A percentile compares a stretch with the other conserved stretches of the same genome.
phyloP scores from a whole-genome alignment of 2,888 invertebrate genomes.

The Caenorhabditis zanzibari region DNA sequence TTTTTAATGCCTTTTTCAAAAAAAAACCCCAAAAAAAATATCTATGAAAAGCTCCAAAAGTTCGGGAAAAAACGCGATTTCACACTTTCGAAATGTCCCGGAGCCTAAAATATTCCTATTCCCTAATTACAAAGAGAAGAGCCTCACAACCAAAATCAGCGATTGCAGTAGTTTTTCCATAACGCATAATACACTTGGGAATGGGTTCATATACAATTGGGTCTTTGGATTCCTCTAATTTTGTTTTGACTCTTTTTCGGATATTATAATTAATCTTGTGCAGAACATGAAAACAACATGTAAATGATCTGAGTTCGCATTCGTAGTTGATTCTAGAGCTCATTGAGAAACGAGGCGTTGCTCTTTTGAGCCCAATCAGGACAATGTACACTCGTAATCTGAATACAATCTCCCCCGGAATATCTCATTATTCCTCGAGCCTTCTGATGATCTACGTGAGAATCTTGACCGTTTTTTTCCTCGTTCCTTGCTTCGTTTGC shows the following conservation, averaged over 20 bases:
- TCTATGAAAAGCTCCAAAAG: too few species aligned
- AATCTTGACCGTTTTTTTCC: slow-evolving; percentile 29
- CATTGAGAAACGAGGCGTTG: not conserved
- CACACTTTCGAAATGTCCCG: too few species aligned
- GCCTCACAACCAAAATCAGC: too few species aligned
- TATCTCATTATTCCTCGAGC: slow-evolving; percentile 25
- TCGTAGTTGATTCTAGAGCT: not conserved
- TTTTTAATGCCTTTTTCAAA: too few species aligned
- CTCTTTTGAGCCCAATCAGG: slow-evolving; percentile 21
- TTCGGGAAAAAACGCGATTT: too few species aligned
- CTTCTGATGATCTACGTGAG: slow-evolving; percentile 44
- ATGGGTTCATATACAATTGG: not conserved
- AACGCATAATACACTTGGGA: not conserved
- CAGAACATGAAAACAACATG: not conserved
- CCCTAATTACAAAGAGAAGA: too few species aligned
- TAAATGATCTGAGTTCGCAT: not conserved
- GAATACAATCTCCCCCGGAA: slow-evolving; percentile 17
- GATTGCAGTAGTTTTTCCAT: too few species aligned
- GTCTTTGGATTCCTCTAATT: not conserved
- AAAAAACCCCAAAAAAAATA: too few species aligned
- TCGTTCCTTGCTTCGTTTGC: not conserved
- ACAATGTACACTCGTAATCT: slow-evolving; percentile 17
- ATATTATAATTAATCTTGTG: not conserved
- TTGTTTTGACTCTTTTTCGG: not conserved
- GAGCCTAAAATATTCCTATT: too few species aligned